Conservation (phyloP, 2,888 invertebrate genomes). For the Lamellibrachia columna region DNA sequence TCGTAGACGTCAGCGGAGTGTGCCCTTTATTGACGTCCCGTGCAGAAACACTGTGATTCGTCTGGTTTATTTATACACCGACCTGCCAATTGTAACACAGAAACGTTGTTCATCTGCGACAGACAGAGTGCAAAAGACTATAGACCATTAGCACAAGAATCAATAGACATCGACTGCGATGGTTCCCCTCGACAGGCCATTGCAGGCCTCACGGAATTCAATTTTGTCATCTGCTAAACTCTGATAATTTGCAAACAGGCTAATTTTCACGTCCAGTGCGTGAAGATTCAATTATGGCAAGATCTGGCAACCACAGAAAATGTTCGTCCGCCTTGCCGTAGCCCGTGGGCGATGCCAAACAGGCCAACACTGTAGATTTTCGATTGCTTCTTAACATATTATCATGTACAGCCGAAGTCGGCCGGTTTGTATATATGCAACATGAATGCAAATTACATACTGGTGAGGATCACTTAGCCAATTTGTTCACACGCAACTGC, state of each 20-base stretch:
- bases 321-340: background rate
- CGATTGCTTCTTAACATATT: background rate
- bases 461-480: background rate
- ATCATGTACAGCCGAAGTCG: background rate
- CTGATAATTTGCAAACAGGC: background rate
- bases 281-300: background rate
- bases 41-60: background rate
- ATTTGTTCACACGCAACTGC: slow-evolving; percentile 16
- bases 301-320: background rate
- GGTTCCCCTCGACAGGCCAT: background rate
- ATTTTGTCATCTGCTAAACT: slow-evolving; percentile 16
- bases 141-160: background rate
- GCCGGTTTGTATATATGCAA: background rate
- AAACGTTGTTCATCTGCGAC: background rate
- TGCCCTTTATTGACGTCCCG: background rate
- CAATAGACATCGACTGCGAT: background rate
- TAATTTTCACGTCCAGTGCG: background rate
- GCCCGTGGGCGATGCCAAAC: background rate
- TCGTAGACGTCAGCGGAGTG: background rate
- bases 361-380: background rate
- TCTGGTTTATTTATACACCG: background rate
- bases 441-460: background rate
- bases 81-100: background rate
- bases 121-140: background rate
- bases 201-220: background rate